Percentiles rank a stretch among this genome's conserved stretches.
Evolutionary conservation across 2,113 vertebrate genomes (phyloP).

Genomic region (Gobius niger): DNA sequence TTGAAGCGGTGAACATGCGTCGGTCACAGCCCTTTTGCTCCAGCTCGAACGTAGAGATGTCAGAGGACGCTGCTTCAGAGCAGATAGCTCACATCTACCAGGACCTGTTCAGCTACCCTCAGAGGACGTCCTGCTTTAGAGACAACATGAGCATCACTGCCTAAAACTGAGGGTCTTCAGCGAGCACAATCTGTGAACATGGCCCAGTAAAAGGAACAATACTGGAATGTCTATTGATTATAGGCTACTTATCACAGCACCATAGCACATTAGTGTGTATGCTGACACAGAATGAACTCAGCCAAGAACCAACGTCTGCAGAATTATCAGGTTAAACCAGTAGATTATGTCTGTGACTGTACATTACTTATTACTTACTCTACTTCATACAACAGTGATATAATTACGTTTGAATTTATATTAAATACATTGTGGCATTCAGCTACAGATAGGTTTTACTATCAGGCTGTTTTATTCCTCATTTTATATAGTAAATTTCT

Average conservation of each 20-base stretch:
- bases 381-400: neutral
- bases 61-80: conserved; percentile 66
- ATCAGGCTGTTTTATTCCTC: conserved; percentile 52
- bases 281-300: neutral
- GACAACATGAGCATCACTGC: conserved; percentile 92
- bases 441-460: conserved; percentile 81
- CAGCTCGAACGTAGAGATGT: conserved; percentile 66
- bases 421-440: conserved; percentile 11
- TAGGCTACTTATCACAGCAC: no score
- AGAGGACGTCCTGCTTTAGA: conserved; percentile 83
- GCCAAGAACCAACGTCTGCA: neutral
- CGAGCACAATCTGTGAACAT: no score
- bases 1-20: conserved; percentile 70
- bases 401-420: neutral
- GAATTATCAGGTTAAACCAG: neutral
- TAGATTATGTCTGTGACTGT: neutral
- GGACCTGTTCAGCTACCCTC: conserved; percentile 78
- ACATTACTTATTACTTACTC: neutral
- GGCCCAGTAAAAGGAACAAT: no score
- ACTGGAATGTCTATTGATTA: neutral
- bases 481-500: conserved; percentile 42
- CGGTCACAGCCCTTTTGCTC: conserved; percentile 67
- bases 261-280: no score
- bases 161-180: conserved; percentile 58
- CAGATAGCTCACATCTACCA: conserved; percentile 81